Base-by-base conservation (phyloP, 2,113 vertebrate genomes). In the Chaetodon trifascialis region DNA sequence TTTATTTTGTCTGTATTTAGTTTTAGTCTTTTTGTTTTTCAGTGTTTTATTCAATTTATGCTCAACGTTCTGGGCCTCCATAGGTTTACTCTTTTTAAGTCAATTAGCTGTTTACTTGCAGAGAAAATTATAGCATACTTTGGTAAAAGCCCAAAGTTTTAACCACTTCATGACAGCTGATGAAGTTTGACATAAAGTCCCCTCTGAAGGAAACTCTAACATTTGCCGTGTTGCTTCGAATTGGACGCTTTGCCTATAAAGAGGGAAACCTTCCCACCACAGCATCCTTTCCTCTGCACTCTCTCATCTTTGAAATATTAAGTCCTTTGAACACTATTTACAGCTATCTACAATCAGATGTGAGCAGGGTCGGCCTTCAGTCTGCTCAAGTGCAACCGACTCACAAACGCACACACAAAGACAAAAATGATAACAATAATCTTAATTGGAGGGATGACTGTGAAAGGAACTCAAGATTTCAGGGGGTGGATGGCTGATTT, bases 271-370 rank as follows among this genome's bases (percentile, higher is more conserved):
- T 62, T 79, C 72, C 56, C 40, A 65, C 47, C 60, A 16, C 59
- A 52, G 73, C 83, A 54, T 78, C 55, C 49, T 67, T 68, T 54
- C 54, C 63, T 71, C 78, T 52, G 34, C 77, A 70, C 68, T 84
- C 85, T 86, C 44, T 40, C 54, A 51, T 72, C 67, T 74, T 51
- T 78, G 67, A 75, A 86, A 82, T 73, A 49, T 82, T 14, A 85
- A 71, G 73, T 76, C 74, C 69, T 91, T 81, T 87, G 52, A 79
- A 90, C 70, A 88, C 59, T 91, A 94, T 93, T 90, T 93, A 93
- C 92, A 93, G n/a, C 70, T 91, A 93, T 93, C 87, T 91, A 92
- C 91, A 91, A 30, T 65, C 74, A 62, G 55, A 79, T 71, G 49
- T n/a, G 86, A 92, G 81, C 80, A 65, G 78, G 36, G 47, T 60